phyloP scores from a whole-genome alignment of 2,888 invertebrate genomes.

The Leucozona laternaria region DNA sequence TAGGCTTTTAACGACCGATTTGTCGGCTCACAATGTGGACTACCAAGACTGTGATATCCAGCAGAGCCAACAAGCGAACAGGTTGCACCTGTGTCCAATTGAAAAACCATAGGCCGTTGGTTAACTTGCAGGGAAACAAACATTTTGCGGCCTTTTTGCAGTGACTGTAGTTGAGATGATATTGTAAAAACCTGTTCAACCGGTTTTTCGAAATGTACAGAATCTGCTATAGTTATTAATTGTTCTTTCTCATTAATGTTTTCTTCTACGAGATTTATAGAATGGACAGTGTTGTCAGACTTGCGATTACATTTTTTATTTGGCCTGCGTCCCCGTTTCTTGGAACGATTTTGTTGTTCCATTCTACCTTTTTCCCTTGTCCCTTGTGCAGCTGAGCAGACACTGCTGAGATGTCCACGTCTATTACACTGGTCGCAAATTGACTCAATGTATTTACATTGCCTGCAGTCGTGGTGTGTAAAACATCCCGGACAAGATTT shows the following conservation, averaged over 20 bases:
- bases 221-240: neutral
- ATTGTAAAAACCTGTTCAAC: neutral
- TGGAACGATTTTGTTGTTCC: neutral
- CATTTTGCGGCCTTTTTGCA: neutral
- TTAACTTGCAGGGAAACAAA: too few relatives aligned
- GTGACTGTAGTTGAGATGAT: neutral
- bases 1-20: too few relatives aligned
- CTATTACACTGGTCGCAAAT: neutral
- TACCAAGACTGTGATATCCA: too few relatives aligned
- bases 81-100: conserved; percentile 12
- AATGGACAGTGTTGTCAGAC: neutral
- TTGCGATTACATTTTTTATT: neutral
- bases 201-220: neutral
- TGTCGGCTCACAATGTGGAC: neutral
- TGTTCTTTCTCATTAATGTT: neutral
- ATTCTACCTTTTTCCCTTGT: too few relatives aligned
- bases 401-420: neutral
- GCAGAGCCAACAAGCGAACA: conserved; percentile 8
- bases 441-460: neutral
- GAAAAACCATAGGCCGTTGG: neutral
- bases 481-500: conserved; percentile 8
- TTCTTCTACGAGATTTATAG: neutral
- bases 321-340: neutral
- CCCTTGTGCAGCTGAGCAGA: neutral
- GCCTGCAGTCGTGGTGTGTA: neutral